phyloP scores from a whole-genome alignment of 2,888 invertebrate genomes.

The Lymantria monacha region DNA sequence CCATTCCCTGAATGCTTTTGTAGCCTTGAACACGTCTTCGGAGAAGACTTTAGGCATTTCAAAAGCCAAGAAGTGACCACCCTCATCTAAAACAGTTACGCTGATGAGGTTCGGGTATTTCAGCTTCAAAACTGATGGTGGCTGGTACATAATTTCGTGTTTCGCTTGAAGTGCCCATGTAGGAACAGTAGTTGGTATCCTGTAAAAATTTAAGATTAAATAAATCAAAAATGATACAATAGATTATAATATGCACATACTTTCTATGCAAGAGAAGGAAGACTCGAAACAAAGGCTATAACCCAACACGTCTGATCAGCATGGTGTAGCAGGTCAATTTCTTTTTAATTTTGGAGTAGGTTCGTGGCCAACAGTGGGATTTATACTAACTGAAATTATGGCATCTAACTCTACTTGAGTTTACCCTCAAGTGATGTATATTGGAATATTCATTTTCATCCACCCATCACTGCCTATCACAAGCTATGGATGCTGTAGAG shows the following conservation, averaged over 20 bases:
- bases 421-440: too few species aligned
- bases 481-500: too few species aligned
- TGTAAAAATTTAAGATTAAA: not conserved
- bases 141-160: constrained; percentile 83
- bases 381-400: too few species aligned
- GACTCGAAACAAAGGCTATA: too few species aligned
- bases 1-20: constrained; percentile 49
- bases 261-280: too few species aligned
- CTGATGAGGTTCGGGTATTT: constrained; percentile 85
- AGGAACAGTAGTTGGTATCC: constrained; percentile 6
- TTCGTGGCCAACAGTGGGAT: too few species aligned
- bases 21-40: constrained; percentile 82
- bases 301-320: too few species aligned
- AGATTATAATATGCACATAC: not conserved
- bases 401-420: too few species aligned
- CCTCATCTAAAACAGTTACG: constrained; percentile 83
- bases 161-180: constrained; percentile 84
- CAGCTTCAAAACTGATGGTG: constrained; percentile 79
- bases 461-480: too few species aligned
- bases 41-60: constrained; percentile 87
- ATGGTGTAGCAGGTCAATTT: too few species aligned
- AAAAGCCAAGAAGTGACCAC: constrained; percentile 93
- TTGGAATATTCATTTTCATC: too few species aligned
- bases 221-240: not conserved
- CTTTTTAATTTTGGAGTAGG: too few species aligned